Evolutionary conservation across 1,140 invertebrate species (phyloP).

Genomic region (Temnothorax nylanderi): DNA sequence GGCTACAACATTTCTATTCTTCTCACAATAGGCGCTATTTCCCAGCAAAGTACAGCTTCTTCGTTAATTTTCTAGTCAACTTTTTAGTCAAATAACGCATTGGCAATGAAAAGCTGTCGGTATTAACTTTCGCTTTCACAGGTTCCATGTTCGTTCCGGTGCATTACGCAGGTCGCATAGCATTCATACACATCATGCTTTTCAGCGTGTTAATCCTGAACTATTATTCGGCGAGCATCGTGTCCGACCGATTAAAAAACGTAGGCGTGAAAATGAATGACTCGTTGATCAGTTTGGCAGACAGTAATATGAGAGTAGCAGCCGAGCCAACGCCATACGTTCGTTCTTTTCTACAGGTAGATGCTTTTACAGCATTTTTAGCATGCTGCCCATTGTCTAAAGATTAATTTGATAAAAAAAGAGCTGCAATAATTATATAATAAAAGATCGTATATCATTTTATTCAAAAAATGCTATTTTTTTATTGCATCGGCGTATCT

Average conservation of each 20-base stretch:
- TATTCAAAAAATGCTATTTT: neutral
- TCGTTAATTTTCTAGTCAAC: neutral
- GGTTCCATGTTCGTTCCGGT: constrained; percentile 60
- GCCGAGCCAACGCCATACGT: constrained; percentile 61
- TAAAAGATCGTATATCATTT: neutral
- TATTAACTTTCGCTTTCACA: constrained; percentile 9
- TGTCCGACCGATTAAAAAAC: constrained; percentile 68
- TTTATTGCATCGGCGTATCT: neutral
- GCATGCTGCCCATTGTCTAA: neutral
- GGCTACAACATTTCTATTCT: constrained; percentile 52
- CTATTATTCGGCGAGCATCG: constrained; percentile 73
- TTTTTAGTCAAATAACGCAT: neutral
- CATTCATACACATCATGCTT: constrained; percentile 63
- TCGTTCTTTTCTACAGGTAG: constrained; percentile 65
- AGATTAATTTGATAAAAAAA: neutral
- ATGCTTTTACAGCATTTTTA: neutral
- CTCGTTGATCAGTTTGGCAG: constrained; percentile 61
- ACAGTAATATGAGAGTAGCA: constrained; percentile 61
- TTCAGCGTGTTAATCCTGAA: constrained; percentile 68
- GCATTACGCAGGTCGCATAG: constrained; percentile 62
- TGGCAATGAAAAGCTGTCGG: neutral
- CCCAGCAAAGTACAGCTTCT: constrained; percentile 72
- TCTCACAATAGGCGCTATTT: constrained; percentile 71
- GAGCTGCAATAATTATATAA: neutral
- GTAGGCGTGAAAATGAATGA: constrained; percentile 69